phyloP scores from a whole-genome alignment of 2,113 vertebrate genomes.

The Leptocoma aspasia region DNA sequence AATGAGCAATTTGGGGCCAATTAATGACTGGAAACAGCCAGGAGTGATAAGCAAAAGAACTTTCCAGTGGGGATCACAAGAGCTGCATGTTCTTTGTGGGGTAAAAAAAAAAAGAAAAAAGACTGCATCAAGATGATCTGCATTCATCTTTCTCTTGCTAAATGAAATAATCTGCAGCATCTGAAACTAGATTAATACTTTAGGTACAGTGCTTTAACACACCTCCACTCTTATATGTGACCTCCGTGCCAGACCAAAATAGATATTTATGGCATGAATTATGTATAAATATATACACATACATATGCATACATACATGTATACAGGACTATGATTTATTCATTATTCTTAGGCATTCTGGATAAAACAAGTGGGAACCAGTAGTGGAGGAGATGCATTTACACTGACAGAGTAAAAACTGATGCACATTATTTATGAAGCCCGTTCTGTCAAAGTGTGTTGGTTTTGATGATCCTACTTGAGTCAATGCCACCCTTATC shows the following conservation, averaged over 20 bases:
- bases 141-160: background rate
- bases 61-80: background rate
- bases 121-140: background rate
- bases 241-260: background rate
- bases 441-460: constrained; percentile 31
- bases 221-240: background rate
- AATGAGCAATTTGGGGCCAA: constrained; percentile 49
- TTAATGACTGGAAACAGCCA: constrained; percentile 26
- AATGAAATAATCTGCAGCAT: background rate
- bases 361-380: constrained; percentile 46
- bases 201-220: background rate
- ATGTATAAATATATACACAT: background rate
- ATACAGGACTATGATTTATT: constrained; percentile 34
- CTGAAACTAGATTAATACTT: background rate
- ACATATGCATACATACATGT: constrained; percentile 34
- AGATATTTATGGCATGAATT: constrained; percentile 13
- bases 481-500: constrained; percentile 21
- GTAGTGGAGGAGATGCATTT: constrained; percentile 19
- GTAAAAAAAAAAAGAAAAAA: background rate
- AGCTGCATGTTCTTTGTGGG: background rate
- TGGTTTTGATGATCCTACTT: constrained; percentile 34
- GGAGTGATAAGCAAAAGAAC: constrained; percentile 32
- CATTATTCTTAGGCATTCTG: background rate
- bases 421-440: constrained; percentile 62
- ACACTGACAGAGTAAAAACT: constrained; percentile 43